Base-by-base conservation (phyloP, 2,888 invertebrate genomes). In the Cantharis nigra region DNA sequence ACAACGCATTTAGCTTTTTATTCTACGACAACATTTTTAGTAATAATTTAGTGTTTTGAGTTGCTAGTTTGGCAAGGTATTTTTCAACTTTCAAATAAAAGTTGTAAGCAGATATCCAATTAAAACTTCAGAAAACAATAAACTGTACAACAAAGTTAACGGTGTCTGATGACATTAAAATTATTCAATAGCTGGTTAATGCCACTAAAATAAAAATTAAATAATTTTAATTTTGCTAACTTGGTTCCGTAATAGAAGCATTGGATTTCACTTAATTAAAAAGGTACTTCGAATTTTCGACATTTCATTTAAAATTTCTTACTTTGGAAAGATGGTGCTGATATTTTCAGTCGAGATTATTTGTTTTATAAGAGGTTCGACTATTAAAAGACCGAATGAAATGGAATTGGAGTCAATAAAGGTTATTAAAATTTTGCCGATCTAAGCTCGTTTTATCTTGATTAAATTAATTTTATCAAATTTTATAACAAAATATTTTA, bases 371-470 rank as follows among this genome's bases (percentile, higher is more conserved):
- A 79, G 76, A 78, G 79, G 73, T 77, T 77, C 70, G 73, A 70
- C 76, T 71, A 76, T 79, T 71, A 76, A 79, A 79, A 72, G 76
- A 76, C 71, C 79, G 76, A 72, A 74, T 76, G 80, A 79, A 80
- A 81, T 80, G 78, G 79, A 81, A 83, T 82, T 82, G 82, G 81
- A 82, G 82, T 82, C 82, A 82, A 83, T 82, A 82, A 82, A 80
- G 82, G 81, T 83, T 83, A 83, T 83, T 83, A 83, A 82, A 83
- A 83, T 83, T 83, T 83, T 79, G 81, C 80, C 77, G 81, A 82
- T 82, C 81, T 79, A 79, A 80, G 80, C 82, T 79, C 79, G 82
- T 82, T 79, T 82, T 82, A 81, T 83, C 82, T 82, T 82, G 82
- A 83, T 83, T 81, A 82, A 81, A 82, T 82, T 82, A 82, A 82